phyloP scores from a whole-genome alignment of 2,113 vertebrate species.

The Petroica traversi region DNA sequence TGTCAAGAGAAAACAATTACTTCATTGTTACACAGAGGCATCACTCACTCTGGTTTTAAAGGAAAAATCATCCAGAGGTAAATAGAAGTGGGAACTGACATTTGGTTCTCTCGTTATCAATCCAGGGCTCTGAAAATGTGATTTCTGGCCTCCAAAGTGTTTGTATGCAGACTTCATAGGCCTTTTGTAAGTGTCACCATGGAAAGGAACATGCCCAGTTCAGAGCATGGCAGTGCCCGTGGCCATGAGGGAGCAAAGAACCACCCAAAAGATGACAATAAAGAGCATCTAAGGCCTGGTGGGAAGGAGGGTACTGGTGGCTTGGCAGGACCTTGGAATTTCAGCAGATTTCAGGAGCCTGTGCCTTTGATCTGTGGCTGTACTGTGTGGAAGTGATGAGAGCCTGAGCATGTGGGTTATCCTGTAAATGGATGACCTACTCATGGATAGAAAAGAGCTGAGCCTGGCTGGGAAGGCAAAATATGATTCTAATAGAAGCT shows the following conservation, averaged over 20 bases:
- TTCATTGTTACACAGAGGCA: background rate
- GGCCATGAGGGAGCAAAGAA: background rate
- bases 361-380: background rate
- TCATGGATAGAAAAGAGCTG: background rate
- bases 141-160: background rate
- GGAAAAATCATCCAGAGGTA: background rate
- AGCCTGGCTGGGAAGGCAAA: background rate
- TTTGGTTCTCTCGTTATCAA: background rate
- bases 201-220: rapidly evolving
- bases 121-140: background rate
- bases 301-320: background rate
- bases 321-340: background rate
- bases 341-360: background rate
- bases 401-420: background rate
- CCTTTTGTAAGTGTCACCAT: background rate
- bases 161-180: background rate
- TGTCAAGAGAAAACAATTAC: background rate
- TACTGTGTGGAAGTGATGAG: background rate
- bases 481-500: background rate
- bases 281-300: background rate
- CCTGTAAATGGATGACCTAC: background rate
- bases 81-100: rapidly evolving
- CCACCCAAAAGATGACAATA: background rate
- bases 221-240: background rate
- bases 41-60: background rate